phyloP scores from a whole-genome alignment of 1,140 invertebrate species.

The Drosophila pectinifera region DNA sequence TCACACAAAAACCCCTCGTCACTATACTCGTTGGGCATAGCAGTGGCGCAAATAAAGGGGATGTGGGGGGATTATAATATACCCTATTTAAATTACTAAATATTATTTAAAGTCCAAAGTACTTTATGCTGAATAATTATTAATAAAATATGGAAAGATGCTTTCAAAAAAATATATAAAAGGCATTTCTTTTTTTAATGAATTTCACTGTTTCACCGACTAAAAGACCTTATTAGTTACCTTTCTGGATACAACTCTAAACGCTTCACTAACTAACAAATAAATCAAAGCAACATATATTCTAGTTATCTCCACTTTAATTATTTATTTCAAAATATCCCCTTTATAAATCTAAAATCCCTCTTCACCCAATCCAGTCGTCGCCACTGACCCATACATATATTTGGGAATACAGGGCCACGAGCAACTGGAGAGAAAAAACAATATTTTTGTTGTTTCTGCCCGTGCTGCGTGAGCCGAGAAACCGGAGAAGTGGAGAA shows the following conservation, averaged over 20 bases:
- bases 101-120: no score
- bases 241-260: no score
- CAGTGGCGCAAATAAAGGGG: neutral
- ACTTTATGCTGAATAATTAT: no score
- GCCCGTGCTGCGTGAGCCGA: constrained; percentile 39
- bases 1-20: constrained; percentile 20
- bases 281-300: neutral
- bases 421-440: constrained; percentile 38
- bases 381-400: constrained; percentile 33
- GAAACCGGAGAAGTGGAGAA: constrained; percentile 43
- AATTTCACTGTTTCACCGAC: no score
- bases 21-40: constrained; percentile 19
- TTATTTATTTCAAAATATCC: no score
- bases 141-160: no score
- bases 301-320: neutral
- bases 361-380: neutral
- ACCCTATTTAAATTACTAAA: neutral
- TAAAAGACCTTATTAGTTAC: no score
- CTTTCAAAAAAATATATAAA: no score
- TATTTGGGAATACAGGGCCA: constrained; percentile 74
- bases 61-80: neutral
- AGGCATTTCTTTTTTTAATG: no score
- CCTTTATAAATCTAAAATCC: accelerated
- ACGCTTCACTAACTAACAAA: no score
- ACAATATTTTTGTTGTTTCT: constrained; percentile 47